A percentile compares a stretch with the other conserved stretches of the same genome.
phyloP scores from a whole-genome alignment of 1,140 invertebrate species.

The Parasteatoda tepidariorum region DNA sequence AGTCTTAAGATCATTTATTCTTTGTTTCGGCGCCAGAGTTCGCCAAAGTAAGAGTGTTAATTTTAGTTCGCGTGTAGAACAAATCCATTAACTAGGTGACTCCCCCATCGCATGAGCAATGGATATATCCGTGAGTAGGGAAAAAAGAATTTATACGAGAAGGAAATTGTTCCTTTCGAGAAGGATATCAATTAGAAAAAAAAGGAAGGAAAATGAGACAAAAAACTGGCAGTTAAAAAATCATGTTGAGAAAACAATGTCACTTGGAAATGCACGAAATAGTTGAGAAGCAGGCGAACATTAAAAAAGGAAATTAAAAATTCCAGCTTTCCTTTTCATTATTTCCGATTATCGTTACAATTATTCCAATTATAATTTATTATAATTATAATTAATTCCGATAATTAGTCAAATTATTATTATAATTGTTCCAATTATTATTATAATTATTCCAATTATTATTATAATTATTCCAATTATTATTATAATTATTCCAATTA shows the following conservation, averaged over 20 bases:
- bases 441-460: too few species aligned
- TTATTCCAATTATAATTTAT: too few species aligned
- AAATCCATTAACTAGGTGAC: slow-evolving; percentile 1
- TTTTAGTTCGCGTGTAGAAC: slow-evolving; percentile 2
- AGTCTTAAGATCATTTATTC: background rate
- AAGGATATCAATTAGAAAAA: background rate
- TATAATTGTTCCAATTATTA: too few species aligned
- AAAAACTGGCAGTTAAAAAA: background rate
- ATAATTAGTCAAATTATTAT: too few species aligned
- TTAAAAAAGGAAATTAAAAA: too few species aligned
- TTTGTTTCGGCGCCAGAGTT: background rate
- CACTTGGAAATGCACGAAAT: too few species aligned
- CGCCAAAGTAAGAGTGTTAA: background rate
- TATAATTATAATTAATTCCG: too few species aligned
- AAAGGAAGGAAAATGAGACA: background rate
- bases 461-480: too few species aligned
- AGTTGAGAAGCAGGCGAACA: too few species aligned
- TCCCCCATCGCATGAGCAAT: background rate
- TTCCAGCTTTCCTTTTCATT: too few species aligned
- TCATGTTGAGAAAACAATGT: background rate
- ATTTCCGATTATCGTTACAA: too few species aligned
- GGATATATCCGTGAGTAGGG: background rate
- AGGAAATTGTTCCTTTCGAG: slow-evolving; percentile 15
- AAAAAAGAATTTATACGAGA: background rate
- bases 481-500: too few species aligned